Base-by-base conservation (phyloP, 1,140 invertebrate genomes). In the Habropoda laboriosa region DNA sequence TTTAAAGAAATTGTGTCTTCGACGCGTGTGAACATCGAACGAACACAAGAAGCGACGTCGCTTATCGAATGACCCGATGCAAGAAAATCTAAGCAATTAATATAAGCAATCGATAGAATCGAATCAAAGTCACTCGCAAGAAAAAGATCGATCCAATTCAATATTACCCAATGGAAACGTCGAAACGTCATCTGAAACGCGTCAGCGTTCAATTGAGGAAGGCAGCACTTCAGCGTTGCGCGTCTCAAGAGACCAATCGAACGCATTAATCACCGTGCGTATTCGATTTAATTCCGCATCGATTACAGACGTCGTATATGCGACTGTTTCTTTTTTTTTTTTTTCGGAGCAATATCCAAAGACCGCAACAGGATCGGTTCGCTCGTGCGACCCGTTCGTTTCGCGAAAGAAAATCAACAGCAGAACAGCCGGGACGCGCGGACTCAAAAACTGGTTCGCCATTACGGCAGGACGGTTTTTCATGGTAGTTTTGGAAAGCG, bases 401-500 rank as follows among this genome's bases (percentile, higher is more conserved):
- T 10, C 0, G 42, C 32, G 27, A 47, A 71, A 71, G 63, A 66
- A 70, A 68, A 24, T 13, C 0, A n/a, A n/a, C n/a, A n/a, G n/a
- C n/a, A n/a, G 30, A 55, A 24, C 63, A 77, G 38, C 70, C 32
- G 78, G 35, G n/a, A n/a, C n/a, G n/a, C 66, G 53, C 27, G 32
- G 45, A 21, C 63, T 71, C 72, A 88, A 88, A 88, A 88, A 87
- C 77, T n/a, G 27, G 24, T 27, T 12, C 49, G 73, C 64, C 73
- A 81, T 80, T 70, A 77, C 64, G 57, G 79, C 40, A 35, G 47
- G 30, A 63, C 32, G 75, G 63, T 85, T 88, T 88, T 88, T 88
- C 78, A 57, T 7, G 24, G 45, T 60, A 85, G 83, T 86, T 88
- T 89, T 85, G 82, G 72, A 83, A 87, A 87, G 86, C 90, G 88